Evolutionary conservation across 1,140 invertebrate species (phyloP), one percentile per base, ranked within the genome.

Genomic region (Macrocentrus cingulum): DNA sequence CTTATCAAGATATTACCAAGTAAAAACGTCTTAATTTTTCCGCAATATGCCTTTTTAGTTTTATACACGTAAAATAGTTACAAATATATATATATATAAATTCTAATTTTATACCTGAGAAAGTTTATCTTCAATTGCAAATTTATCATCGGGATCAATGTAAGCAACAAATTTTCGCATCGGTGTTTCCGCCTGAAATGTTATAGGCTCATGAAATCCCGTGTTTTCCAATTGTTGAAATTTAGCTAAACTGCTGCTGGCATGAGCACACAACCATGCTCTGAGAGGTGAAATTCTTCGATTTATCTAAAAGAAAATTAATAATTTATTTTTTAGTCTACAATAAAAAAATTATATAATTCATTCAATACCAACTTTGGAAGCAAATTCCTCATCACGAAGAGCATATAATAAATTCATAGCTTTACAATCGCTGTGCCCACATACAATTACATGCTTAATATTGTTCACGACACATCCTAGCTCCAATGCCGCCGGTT

Each of bases 381-480:
- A 90, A 13, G 88, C 83, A 72, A 88, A 88, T 66, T 91, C 84
- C 61, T 87, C 85, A 74, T 92, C 88, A 63, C 87, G 85, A 34
- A 97, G 77, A 68, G 89, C 85, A 71, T 95, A 93, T 1, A 98
- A 79, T 36, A 95, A 82, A 83, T 97, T 96, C 88, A 97, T 97
- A 2, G 95, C 95, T 84, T 98, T 98, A 75, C 95, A 98, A 77
- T 98, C 96, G 42, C 94, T 97, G 74, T 98, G 96, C 0, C 96
- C 96, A 71, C 94, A 97, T 9, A 98, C 93, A 60, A 98, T 94
- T 44, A 98, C 88, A 74, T 98, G 92, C 52, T 88, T 84, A 42
- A 98, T 94, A 67, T 94, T 87, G 71, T 97, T 96, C n/a, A 94
- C 84, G 22, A 96, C 86, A 73, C 95, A 97, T 20, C 92, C 94